phyloP scores from a whole-genome alignment of 2,797 vertebrate species.

The Cossypha heuglini region DNA sequence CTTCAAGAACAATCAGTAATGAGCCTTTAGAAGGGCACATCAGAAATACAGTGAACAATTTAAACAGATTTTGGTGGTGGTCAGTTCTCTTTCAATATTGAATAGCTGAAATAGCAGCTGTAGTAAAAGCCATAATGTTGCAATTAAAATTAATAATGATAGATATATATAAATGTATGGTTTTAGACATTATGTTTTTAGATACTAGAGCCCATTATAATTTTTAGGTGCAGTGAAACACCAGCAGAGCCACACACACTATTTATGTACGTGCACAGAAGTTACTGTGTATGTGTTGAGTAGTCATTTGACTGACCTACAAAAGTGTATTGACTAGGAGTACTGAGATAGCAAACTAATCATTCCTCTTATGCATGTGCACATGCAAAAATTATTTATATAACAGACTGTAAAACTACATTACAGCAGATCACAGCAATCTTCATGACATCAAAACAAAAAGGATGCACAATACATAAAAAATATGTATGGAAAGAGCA shows the following conservation, averaged over 20 bases:
- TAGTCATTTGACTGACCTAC: not conserved
- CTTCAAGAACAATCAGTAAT: not conserved
- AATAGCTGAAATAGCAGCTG: not conserved
- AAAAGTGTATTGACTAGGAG: not conserved
- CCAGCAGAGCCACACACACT: not conserved
- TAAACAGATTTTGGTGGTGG: not conserved
- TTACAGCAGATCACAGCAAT: not conserved
- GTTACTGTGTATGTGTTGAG: not conserved
- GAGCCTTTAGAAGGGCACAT: not conserved
- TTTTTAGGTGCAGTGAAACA: not conserved
- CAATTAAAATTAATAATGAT: not conserved
- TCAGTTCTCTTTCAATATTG: not conserved
- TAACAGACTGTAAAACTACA: not conserved
- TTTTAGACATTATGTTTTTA: not conserved
- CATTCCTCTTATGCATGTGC: not conserved
- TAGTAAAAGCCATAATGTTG: not conserved
- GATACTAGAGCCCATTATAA: not conserved
- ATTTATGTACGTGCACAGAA: not conserved
- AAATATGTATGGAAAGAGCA: not conserved
- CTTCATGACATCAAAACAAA: not conserved
- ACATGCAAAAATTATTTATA: not conserved
- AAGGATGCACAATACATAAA: not conserved
- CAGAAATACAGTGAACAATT: not conserved
- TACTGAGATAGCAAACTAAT: not conserved
- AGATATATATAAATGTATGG: not conserved